Percentiles rank a stretch among this genome's conserved stretches.
These are phyloP conservation scores for Glossosoma conforme DNA, from an alignment of 1,140 invertebrate genomes.

Conservation along the genomic window DNA sequence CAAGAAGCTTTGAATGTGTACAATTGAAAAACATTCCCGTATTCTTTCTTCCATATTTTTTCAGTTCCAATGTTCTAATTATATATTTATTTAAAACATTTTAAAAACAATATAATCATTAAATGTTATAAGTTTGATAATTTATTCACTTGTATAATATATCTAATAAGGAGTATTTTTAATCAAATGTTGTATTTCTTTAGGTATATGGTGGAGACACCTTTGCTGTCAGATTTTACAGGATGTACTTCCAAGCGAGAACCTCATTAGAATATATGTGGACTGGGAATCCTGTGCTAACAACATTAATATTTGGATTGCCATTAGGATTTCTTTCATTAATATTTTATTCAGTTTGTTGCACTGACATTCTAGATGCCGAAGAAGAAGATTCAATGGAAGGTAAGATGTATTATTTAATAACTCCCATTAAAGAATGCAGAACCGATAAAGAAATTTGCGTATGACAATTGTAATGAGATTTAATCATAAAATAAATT, in stretches of 20 bases:
- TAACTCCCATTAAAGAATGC: neutral
- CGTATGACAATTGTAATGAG: neutral
- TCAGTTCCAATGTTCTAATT: no score
- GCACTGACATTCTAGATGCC: slow-evolving; percentile 90
- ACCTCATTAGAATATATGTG: slow-evolving; percentile 78
- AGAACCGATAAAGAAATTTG: slow-evolving; percentile 1
- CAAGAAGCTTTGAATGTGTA: no score
- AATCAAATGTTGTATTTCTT: no score
- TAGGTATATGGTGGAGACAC: slow-evolving; percentile 79
- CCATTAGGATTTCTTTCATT: slow-evolving; percentile 88
- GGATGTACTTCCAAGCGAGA: slow-evolving; percentile 72
- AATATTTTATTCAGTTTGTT: slow-evolving; percentile 91
- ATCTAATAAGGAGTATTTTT: neutral
- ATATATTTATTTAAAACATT: no score
- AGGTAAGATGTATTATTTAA: slow-evolving; percentile 18
- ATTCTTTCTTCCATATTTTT: no score
- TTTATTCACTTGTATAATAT: neutral
- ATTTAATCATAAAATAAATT: no score
- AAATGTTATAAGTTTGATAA: slow-evolving; percentile 7
- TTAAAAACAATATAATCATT: no score
- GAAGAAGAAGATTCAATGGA: slow-evolving; percentile 69
- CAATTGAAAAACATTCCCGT: no score
- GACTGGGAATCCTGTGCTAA: slow-evolving; percentile 85
- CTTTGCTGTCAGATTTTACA: slow-evolving; percentile 64
- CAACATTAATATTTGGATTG: slow-evolving; percentile 80